Conservation (phyloP, 1,140 invertebrate genomes). For the Pollicipes pollicipes region DNA sequence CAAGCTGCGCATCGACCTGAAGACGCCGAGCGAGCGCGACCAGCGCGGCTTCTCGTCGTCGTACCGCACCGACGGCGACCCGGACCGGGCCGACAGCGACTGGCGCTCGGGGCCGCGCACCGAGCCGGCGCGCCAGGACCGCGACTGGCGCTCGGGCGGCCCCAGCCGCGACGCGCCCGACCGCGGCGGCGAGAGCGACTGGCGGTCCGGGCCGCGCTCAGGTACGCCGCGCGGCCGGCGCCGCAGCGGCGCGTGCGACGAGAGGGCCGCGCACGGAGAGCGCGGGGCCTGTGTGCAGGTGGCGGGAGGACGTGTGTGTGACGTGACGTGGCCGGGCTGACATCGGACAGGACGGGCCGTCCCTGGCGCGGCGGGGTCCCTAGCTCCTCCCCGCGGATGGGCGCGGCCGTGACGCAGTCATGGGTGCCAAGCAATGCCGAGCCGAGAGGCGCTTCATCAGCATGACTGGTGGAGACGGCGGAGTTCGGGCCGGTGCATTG, state of each 20-base stretch:
- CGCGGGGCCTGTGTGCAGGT: no score
- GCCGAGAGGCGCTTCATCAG: no score
- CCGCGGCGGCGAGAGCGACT: conserved; percentile 7
- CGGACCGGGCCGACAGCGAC: conserved; percentile 27
- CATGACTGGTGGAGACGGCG: no score
- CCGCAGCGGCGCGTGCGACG: conserved; percentile 4
- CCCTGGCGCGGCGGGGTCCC: no score
- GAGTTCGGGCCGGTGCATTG: no score
- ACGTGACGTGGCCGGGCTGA: background rate
- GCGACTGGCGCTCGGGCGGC: conserved; percentile 10
- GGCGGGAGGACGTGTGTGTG: background rate
- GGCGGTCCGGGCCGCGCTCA: no score
- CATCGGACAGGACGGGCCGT: background rate
- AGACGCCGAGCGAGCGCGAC: conserved; percentile 10
- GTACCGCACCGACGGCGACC: conserved; percentile 13
- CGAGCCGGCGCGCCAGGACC: conserved; percentile 21
- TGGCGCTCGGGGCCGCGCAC: conserved; percentile 45
- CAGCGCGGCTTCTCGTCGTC: conserved; percentile 13
- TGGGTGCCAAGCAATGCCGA: no score
- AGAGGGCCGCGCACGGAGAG: no score
- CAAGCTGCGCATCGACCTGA: conserved; percentile 14
- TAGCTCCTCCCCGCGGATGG: no score
- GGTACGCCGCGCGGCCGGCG: background rate
- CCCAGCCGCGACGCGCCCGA: conserved; percentile 4
- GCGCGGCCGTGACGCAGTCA: no score